These are phyloP conservation scores for Peromyscus attwateri DNA, from an alignment of 2,797 vertebrate genomes.

Conservation along the genomic window DNA sequence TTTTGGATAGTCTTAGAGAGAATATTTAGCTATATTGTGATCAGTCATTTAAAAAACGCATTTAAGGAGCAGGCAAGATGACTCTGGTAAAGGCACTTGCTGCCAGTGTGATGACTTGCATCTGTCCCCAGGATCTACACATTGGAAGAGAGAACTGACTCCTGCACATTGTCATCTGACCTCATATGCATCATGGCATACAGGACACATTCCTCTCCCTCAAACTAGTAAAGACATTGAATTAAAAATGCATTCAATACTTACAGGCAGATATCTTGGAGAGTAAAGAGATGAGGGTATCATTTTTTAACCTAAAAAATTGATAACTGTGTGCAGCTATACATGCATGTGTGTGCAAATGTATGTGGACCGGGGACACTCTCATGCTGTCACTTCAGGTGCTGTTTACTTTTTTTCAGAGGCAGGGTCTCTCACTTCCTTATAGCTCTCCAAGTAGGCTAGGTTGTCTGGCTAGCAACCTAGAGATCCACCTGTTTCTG, in stretches of 20 bases:
- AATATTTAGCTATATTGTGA: slow-evolving; percentile 53
- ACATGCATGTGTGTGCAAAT: neutral
- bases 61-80: neutral
- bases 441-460: neutral
- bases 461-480: neutral
- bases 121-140: neutral
- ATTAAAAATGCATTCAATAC: slow-evolving; percentile 2
- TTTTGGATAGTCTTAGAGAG: slow-evolving; percentile 57
- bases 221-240: neutral
- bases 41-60: slow-evolving; percentile 4
- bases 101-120: neutral
- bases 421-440: neutral
- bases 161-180: neutral
- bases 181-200: neutral
- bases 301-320: slow-evolving; percentile 49
- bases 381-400: neutral
- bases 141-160: neutral
- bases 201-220: neutral
- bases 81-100: neutral
- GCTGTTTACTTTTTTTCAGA: neutral
- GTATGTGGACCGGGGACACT: neutral
- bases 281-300: slow-evolving; percentile 47
- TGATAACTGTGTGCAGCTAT: neutral
- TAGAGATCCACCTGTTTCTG: neutral
- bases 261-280: neutral